A percentile compares a stretch with the other conserved stretches of the same genome.
phyloP scores from a whole-genome alignment of 37 sponge, comb jelly and placozoan genomes.

The Chondrosia reniformis region DNA sequence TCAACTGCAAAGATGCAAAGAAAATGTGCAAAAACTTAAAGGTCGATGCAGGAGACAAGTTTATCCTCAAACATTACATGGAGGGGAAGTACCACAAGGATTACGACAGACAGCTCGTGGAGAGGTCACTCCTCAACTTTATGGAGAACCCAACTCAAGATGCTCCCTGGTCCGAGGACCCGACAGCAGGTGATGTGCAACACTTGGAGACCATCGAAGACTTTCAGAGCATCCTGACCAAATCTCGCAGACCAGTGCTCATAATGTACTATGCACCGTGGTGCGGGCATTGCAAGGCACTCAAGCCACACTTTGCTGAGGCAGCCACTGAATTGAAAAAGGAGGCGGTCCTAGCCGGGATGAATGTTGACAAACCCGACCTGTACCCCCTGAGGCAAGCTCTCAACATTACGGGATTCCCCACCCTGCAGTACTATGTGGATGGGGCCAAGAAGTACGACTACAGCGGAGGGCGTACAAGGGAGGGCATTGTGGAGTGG shows the following conservation, averaged over 20 bases:
- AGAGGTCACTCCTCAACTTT: constrained; percentile 65
- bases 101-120: constrained; percentile 71
- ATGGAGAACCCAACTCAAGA: constrained; percentile 81
- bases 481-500: constrained; percentile 73
- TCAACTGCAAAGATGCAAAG: constrained; percentile 75
- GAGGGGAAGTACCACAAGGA: constrained; percentile 87
- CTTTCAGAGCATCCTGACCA: constrained; percentile 53
- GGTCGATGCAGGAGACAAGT: constrained; percentile 25
- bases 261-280: constrained; percentile 96
- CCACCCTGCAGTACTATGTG: constrained; percentile 88
- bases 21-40: constrained; percentile 87
- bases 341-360: constrained; percentile 70
- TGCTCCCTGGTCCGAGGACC: constrained; percentile 91
- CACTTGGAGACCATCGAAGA: constrained; percentile 59
- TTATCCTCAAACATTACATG: constrained; percentile 77
- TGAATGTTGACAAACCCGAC: constrained; percentile 81
- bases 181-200: constrained; percentile 61
- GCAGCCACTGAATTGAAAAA: constrained; percentile 82
- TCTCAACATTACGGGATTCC: constrained; percentile 90
- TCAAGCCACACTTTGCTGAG: constrained; percentile 88
- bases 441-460: constrained; percentile 43
- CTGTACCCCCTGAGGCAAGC: constrained; percentile 43
- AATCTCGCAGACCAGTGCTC: constrained; percentile 72
- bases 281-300: constrained; percentile 90
- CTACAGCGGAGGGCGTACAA: constrained; percentile 62